phyloP scores from a whole-genome alignment of 2,113 vertebrate species.

The Chaenogobius annularis region DNA sequence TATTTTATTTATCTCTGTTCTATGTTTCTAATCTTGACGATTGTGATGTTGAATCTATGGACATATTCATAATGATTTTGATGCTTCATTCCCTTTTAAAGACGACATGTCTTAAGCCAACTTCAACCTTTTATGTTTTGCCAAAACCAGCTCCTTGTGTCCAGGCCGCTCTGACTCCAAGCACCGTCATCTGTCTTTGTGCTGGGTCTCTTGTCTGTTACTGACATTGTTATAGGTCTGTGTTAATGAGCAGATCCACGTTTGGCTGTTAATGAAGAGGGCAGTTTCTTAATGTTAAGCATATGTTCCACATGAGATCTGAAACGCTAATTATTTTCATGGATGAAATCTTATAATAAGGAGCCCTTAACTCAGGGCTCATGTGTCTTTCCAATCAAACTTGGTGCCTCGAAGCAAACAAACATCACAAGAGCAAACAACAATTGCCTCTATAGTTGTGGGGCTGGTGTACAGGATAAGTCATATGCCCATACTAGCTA shows the following conservation, averaged over 20 bases:
- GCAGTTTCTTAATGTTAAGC: constrained; percentile 71
- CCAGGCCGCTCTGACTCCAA: constrained; percentile 50
- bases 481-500: constrained; percentile 31
- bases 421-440: constrained; percentile 25
- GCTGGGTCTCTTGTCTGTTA: constrained; percentile 50
- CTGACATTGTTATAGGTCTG: constrained; percentile 52
- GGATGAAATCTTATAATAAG: constrained; percentile 45
- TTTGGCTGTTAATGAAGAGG: constrained; percentile 60
- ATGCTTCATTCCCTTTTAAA: not conserved
- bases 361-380: constrained; percentile 60
- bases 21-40: not conserved
- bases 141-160: constrained; percentile 48
- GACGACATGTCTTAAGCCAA: constrained; percentile 1
- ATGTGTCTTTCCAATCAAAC: constrained; percentile 62
- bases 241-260: constrained; percentile 35
- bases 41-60: not conserved
- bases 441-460: constrained; percentile 14
- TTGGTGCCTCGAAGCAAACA: constrained; percentile 51
- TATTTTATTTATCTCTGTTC: not conserved
- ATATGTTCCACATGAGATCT: constrained; percentile 72
- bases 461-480: constrained; percentile 26
- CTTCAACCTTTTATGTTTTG: constrained; percentile 25
- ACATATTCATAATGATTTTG: constrained; percentile 13
- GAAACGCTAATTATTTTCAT: constrained; percentile 74
- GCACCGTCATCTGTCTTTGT: constrained; percentile 46